These are phyloP conservation scores for Lepus timidus DNA, from an alignment of 2,113 vertebrate species.

Conservation along the genomic window DNA sequence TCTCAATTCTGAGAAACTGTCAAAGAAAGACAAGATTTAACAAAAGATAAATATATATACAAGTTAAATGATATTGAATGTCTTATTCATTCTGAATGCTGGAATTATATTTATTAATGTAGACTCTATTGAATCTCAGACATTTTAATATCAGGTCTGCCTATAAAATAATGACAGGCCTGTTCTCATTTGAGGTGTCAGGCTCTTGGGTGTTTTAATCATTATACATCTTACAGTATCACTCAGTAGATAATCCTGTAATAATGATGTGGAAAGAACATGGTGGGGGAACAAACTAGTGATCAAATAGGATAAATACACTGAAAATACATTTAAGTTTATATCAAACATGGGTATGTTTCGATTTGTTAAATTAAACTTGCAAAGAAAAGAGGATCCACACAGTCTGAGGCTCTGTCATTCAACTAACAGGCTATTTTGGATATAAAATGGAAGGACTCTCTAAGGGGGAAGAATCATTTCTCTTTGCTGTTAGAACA, in stretches of 20 bases:
- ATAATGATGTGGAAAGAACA: background rate
- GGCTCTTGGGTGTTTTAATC: background rate
- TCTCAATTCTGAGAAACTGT: constrained; percentile 32
- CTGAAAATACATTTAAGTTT: background rate
- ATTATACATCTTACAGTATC: background rate
- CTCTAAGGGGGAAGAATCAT: background rate
- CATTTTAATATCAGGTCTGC: constrained; percentile 39
- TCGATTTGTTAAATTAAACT: constrained; percentile 37
- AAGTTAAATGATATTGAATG: constrained; percentile 10
- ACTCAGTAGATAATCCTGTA: constrained; percentile 7
- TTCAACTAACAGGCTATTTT: background rate
- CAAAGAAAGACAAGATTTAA: constrained; percentile 47
- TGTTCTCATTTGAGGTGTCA: constrained; percentile 3
- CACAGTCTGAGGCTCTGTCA: background rate
- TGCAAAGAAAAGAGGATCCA: background rate
- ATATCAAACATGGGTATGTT: background rate
- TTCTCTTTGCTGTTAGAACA: background rate
- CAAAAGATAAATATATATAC: constrained; percentile 59
- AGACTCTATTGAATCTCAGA: constrained; percentile 26
- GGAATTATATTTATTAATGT: background rate
- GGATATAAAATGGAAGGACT: background rate
- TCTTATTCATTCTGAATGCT: background rate
- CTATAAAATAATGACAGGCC: constrained; percentile 46
- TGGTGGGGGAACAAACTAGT: background rate
- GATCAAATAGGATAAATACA: background rate